Evolutionary conservation across 2,888 invertebrate genomes (phyloP).

Genomic region (Eretmocerus hayati): DNA sequence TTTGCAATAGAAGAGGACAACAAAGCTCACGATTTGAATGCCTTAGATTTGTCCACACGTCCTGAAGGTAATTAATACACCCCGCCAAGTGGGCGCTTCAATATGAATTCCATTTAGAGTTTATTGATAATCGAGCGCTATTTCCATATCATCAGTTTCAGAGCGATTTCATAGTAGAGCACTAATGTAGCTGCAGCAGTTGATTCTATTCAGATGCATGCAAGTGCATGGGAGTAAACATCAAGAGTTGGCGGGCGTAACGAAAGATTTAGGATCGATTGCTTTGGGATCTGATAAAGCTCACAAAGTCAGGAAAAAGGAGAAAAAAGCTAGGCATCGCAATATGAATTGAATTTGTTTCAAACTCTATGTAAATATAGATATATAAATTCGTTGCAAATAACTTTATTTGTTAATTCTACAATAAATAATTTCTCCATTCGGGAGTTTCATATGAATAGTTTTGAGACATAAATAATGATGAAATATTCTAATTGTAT

Average conservation of each 20-base stretch:
- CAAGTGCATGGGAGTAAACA: background rate
- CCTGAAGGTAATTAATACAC: conserved; percentile 51
- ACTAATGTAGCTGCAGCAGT: background rate
- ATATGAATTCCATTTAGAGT: background rate
- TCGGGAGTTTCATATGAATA: background rate
- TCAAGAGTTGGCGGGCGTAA: conserved; percentile 34
- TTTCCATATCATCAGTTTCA: conserved; percentile 25
- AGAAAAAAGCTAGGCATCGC: conserved; percentile 17
- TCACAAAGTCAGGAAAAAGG: conserved; percentile 14
- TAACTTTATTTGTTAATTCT: conserved; percentile 5
- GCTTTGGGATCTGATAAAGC: conserved; percentile 15
- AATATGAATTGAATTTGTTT: conserved; percentile 13
- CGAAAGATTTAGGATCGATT: conserved; percentile 32
- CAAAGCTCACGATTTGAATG: conserved; percentile 65
- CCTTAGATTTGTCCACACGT: conserved; percentile 58
- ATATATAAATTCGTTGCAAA: background rate
- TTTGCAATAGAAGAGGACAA: conserved; percentile 81
- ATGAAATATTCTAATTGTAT: too few species aligned
- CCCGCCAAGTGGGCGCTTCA: background rate
- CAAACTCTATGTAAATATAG: conserved; percentile 8
- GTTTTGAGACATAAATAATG: too few species aligned
- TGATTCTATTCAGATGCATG: background rate
- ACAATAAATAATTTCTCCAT: conserved; percentile 2
- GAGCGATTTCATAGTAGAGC: conserved; percentile 29
- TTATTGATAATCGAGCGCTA: background rate